Conservation (phyloP, 2,113 vertebrate genomes). For the Jacana jacana region DNA sequence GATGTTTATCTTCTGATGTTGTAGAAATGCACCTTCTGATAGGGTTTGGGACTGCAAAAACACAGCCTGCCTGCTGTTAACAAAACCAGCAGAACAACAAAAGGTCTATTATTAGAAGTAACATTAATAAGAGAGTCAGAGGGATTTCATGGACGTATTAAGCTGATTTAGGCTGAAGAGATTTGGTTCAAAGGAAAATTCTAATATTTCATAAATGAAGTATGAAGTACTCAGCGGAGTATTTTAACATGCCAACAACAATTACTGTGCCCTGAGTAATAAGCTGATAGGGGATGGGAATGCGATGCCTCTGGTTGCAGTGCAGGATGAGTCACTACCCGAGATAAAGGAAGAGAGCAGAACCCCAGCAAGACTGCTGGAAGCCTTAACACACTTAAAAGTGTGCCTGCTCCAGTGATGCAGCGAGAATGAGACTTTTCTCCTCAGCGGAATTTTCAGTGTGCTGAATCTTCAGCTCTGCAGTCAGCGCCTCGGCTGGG, state of each 20-base stretch:
- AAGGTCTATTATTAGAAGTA: not conserved
- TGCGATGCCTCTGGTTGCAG: not conserved
- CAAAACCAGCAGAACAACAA: not conserved
- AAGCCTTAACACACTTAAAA: not conserved
- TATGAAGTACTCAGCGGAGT: not conserved
- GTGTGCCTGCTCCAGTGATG: not conserved
- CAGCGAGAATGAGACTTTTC: not conserved
- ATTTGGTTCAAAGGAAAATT: not conserved
- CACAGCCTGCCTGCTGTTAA: not conserved
- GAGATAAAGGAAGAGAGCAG: not conserved
- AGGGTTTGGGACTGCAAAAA: not conserved
- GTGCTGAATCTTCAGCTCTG: not conserved
- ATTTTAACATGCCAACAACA: not conserved
- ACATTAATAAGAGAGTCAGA: not conserved
- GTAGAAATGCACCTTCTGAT: not conserved
- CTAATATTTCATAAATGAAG: not conserved
- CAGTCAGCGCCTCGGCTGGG: not conserved
- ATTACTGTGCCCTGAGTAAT: not conserved
- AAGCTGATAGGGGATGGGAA: not conserved
- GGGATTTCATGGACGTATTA: not conserved
- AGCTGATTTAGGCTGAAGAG: not conserved
- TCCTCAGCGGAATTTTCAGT: not conserved
- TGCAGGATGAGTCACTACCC: constrained; percentile 39
- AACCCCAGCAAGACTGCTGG: not conserved
- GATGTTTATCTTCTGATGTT: not conserved